Conservation (phyloP, 2,113 vertebrate genomes). For the Aldabrachelys gigantea region DNA sequence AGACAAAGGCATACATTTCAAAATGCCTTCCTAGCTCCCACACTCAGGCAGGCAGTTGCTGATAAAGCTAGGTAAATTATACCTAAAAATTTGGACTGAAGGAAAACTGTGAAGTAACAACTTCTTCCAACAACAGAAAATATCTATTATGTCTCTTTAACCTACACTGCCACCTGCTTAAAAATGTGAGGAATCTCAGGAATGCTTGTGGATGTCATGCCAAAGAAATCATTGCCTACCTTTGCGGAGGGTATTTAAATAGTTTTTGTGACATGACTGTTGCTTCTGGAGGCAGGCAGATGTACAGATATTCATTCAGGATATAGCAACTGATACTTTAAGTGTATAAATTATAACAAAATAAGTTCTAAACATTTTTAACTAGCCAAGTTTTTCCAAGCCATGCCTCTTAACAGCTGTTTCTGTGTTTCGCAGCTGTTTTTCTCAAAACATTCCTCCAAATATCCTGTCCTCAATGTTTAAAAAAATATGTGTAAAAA, state of each 20-base stretch:
- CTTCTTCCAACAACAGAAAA: conserved; percentile 40
- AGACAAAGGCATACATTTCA: background rate
- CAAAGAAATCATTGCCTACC: background rate
- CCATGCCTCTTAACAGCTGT: background rate
- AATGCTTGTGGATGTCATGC: background rate
- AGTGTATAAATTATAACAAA: background rate
- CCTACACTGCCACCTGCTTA: conserved; percentile 73
- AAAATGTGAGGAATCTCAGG: conserved; percentile 64
- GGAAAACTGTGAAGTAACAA: background rate
- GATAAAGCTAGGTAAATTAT: background rate
- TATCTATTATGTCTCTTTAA: conserved; percentile 56
- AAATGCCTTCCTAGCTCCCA: background rate
- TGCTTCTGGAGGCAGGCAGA: conserved; percentile 1
- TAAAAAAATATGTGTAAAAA: background rate
- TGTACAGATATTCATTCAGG: background rate
- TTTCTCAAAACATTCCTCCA: conserved; percentile 25
- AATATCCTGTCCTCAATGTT: background rate
- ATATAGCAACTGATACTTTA: background rate
- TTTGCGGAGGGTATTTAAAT: background rate
- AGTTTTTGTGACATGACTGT: background rate
- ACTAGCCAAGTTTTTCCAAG: conserved; percentile 1
- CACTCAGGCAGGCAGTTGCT: background rate
- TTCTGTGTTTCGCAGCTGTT: background rate
- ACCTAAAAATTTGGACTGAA: conserved; percentile 11
- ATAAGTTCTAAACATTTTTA: background rate